Evolutionary conservation across 2,888 invertebrate genomes (phyloP), one percentile per base, ranked within the genome.

Genomic region (Mycogona germanica): DNA sequence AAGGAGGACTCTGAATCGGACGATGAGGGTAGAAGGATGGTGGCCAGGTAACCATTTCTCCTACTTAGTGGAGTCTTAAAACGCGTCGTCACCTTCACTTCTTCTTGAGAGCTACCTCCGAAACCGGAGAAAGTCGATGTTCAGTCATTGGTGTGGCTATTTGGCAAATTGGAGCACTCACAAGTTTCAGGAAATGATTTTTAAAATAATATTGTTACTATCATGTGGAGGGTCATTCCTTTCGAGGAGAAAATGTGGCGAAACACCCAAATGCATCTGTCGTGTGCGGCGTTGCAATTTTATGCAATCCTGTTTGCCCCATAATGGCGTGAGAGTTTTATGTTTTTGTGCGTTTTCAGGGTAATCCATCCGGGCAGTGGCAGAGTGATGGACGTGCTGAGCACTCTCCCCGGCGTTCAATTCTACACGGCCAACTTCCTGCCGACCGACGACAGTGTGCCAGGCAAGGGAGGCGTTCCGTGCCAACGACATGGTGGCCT

Each of bases 351-450:
- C 1, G 62, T 75, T 3, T 85, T 87, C 70, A 0, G 61, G 66
- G 14, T 25, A 40, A 42, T 49, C 17, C 59, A 60, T 38, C 63
- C 64, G 2, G 61, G 58, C 3, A 63, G 66, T 49, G 89, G 91
- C 2, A 76, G 91, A 56, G 78, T 76, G 49, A 66, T 95, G 52
- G 86, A 88, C 67, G 77, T 91, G 0, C 81, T 79, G 61, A 84
- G 87, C 57, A 84, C 89, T 67, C 87, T 91, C 67, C 91, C 91
- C 0, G 92, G 91, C 0, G 76, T 93, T 54, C 92, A 93, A 68
- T 82, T 95, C 64, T 93, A 95, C 67, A 91, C 91, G 0, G 78
- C 81, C 0, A 87, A 88, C 66, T 73, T 71, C 55, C 71, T 88
- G 32, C 87, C 87, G 0, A 55, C 55, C 9, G 61, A 60, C 17